Percentiles rank a stretch among this genome's conserved stretches.
Conservation (phyloP, 2,888 invertebrate species). For the Marronus borbonicus region DNA sequence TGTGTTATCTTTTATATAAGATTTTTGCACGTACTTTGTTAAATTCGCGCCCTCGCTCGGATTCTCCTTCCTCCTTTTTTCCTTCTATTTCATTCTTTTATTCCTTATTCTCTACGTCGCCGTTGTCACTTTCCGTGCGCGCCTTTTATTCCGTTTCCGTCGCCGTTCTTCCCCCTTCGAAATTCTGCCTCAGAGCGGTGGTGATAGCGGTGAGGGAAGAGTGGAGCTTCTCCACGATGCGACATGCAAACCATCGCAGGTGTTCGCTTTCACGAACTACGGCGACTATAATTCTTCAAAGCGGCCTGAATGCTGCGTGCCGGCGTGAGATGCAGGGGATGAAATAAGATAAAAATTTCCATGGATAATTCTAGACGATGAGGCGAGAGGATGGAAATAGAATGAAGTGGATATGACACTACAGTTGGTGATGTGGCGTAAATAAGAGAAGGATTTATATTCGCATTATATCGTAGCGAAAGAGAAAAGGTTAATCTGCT, state of each 20-base stretch:
- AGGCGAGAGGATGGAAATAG: conserved; percentile 9
- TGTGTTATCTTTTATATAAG: conserved; percentile 47
- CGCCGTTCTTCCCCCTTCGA: background rate
- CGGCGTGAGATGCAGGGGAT: background rate
- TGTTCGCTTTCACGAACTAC: conserved; percentile 18
- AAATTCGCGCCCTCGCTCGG: conserved; percentile 28
- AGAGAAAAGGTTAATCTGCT: background rate
- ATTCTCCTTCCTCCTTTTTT: background rate
- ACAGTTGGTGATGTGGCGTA: conserved; percentile 6
- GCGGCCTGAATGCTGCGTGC: conserved; percentile 1
- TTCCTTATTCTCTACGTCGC: background rate
- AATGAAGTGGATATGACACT: conserved; percentile 25
- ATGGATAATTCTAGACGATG: conserved; percentile 15
- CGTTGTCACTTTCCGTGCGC: conserved; percentile 6
- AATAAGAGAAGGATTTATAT: conserved; percentile 26
- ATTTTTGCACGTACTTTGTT: conserved; percentile 46
- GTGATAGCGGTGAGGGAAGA: background rate
- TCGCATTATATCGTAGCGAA: background rate
- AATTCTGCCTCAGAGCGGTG: too few relatives aligned
- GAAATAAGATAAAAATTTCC: conserved; percentile 17
- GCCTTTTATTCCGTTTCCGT: conserved; percentile 3
- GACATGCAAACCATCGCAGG: conserved; percentile 41
- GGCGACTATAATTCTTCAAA: conserved; percentile 21
- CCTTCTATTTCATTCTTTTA: background rate
- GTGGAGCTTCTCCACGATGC: background rate